A percentile compares a stretch with the other conserved stretches of the same genome.
Evolutionary conservation across 2,888 invertebrate genomes (phyloP).

Genomic region (Caenorhabditis becei): DNA sequence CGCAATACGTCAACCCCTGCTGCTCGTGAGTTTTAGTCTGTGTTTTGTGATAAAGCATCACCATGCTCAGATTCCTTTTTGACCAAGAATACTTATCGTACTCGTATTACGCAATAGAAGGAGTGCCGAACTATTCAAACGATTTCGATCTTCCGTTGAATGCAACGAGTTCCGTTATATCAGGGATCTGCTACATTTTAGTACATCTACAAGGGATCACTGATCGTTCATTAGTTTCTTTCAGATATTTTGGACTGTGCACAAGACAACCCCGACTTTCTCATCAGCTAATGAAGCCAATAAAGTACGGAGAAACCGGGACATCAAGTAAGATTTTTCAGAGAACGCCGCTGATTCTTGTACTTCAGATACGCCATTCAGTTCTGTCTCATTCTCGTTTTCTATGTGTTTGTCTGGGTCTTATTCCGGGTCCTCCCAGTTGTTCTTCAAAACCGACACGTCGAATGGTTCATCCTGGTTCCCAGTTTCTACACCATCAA

Average conservation of each 20-base stretch:
- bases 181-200: conserved; percentile 54
- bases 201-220: no score
- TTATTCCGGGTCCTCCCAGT: conserved; percentile 51
- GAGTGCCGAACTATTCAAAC: conserved; percentile 61
- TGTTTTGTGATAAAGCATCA: not conserved
- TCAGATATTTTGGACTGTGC: conserved; percentile 39
- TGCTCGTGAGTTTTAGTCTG: conserved; percentile 56
- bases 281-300: conserved; percentile 2
- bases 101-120: conserved; percentile 41
- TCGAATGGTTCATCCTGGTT: conserved; percentile 62
- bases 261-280: conserved; percentile 5
- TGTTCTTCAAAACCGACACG: conserved; percentile 38
- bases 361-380: conserved; percentile 63
- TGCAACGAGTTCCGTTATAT: conserved; percentile 46
- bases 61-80: conserved; percentile 51
- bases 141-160: conserved; percentile 63
- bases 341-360: no score
- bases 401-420: conserved; percentile 50
- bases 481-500: conserved; percentile 59
- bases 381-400: conserved; percentile 54
- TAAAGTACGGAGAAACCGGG: not conserved
- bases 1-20: conserved; percentile 62
- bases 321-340: no score
- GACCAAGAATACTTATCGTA: conserved; percentile 62
- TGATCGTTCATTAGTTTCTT: no score